Conservation (phyloP, 1,140 invertebrate species). For the Trachelipus rathkii region DNA sequence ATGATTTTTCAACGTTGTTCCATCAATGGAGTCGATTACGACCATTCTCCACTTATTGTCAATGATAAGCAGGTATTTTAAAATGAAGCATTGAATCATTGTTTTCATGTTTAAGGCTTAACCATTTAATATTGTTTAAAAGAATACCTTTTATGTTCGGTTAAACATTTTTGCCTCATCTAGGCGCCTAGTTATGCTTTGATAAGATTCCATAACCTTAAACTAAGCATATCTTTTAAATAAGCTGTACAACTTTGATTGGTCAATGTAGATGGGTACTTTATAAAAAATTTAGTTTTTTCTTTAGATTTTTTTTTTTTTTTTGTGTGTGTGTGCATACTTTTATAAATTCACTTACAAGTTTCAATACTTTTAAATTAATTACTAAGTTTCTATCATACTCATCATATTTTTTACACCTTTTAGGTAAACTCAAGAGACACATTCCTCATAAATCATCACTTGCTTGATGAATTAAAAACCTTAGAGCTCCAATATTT, state of each 20-base stretch:
- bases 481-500: slow-evolving; percentile 46
- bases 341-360: no score
- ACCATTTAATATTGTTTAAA: neutral
- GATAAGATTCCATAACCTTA: no score
- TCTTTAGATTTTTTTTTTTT: no score
- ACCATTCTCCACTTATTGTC: slow-evolving; percentile 34
- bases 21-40: slow-evolving; percentile 81
- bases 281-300: no score
- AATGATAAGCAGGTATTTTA: slow-evolving; percentile 4
- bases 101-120: neutral
- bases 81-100: neutral
- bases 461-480: slow-evolving; percentile 64
- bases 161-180: neutral
- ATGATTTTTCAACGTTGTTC: slow-evolving; percentile 91
- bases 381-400: no score
- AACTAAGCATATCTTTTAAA: no score
- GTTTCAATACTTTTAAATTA: no score
- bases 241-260: no score
- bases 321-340: no score
- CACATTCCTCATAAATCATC: slow-evolving; percentile 60
- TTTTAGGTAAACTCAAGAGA: slow-evolving; percentile 20
- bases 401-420: no score
- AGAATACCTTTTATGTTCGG: neutral
- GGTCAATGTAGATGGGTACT: no score
- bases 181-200: no score